Percentiles rank a stretch among this genome's conserved stretches.
phyloP scores from a whole-genome alignment of 2,797 vertebrate genomes.

The Knipowitschia caucasica region DNA sequence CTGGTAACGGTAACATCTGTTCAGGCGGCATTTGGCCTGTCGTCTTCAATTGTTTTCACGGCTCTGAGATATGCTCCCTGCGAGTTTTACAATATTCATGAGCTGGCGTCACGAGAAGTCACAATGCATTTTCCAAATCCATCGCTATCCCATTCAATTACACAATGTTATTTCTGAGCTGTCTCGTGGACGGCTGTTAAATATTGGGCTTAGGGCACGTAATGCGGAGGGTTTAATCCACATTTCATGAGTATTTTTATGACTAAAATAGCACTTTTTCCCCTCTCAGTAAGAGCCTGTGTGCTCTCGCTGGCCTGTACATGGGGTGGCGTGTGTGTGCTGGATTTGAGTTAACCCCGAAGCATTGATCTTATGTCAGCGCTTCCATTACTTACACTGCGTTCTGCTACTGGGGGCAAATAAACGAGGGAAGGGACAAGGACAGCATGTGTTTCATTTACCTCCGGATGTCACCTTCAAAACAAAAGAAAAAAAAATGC shows the following conservation, averaged over 20 bases:
- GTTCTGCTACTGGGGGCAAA: conserved; percentile 62
- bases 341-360: conserved; percentile 71
- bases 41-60: conserved; percentile 44
- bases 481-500: no score
- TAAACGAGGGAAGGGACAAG: conserved; percentile 46
- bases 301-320: conserved; percentile 1
- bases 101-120: conserved; percentile 38
- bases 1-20: conserved; percentile 67
- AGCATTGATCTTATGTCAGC: conserved; percentile 77
- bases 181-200: conserved; percentile 30
- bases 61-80: conserved; percentile 19
- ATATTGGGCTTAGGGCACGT: conserved; percentile 18
- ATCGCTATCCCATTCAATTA: conserved; percentile 33
- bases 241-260: conserved; percentile 30
- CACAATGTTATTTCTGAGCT: conserved; percentile 30
- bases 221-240: conserved; percentile 21
- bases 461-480: conserved; percentile 27
- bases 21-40: conserved; percentile 50
- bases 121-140: conserved; percentile 37
- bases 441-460: conserved; percentile 47
- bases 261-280: conserved; percentile 18
- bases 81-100: conserved; percentile 41
- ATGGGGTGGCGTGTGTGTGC: conserved; percentile 50
- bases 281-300: conserved; percentile 11
- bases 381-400: conserved; percentile 67